Conservation (phyloP, 1,140 invertebrate genomes). For the Dryas iulia region DNA sequence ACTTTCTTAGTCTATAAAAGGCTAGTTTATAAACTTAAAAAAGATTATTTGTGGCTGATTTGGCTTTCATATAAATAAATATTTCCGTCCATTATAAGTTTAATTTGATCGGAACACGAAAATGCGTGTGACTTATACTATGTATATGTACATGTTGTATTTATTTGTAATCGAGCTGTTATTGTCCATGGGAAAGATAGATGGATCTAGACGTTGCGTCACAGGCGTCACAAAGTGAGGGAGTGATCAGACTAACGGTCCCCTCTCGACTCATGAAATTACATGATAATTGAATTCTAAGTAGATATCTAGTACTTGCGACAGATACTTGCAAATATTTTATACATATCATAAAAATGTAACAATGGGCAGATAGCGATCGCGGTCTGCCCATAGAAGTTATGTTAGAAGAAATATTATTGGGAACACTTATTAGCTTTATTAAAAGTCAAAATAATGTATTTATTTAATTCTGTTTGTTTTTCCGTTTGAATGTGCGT, state of each 20-base stretch:
- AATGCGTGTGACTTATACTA: neutral
- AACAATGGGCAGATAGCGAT: no score
- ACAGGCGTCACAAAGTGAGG: neutral
- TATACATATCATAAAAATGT: neutral
- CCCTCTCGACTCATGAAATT: neutral
- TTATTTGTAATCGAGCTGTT: neutral
- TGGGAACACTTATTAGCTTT: no score
- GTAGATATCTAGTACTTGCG: neutral
- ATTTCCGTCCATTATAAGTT: neutral
- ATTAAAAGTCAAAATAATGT: no score
- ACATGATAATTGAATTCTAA: neutral
- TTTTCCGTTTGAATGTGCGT: no score
- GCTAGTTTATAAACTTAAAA: no score
- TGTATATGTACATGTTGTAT: neutral
- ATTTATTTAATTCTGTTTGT: no score
- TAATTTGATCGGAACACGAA: no score
- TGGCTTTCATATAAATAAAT: neutral
- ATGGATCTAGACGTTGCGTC: slow-evolving; percentile 4
- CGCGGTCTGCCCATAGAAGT: no score
- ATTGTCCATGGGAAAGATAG: neutral
- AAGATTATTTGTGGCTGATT: no score
- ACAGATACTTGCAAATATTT: neutral
- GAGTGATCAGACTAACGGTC: neutral
- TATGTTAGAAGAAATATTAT: no score
- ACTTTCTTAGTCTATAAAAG: no score